A percentile compares a stretch with the other conserved stretches of the same genome.
Conservation (phyloP, 2,888 invertebrate species). For the Pyrrhosoma nymphula region DNA sequence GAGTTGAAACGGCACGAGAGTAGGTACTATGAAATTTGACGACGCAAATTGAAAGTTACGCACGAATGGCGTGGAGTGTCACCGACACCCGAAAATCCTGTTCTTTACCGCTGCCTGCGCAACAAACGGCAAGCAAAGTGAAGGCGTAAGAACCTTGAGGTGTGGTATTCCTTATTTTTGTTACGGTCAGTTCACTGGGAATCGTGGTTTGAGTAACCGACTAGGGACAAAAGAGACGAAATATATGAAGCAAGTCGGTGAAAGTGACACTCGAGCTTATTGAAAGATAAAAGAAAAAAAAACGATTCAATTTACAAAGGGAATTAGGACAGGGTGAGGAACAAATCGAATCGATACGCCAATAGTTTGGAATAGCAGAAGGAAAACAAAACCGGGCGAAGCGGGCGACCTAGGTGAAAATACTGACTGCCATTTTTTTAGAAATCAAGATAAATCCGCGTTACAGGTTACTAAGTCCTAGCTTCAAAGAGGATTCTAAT, state of each 20-base stretch:
- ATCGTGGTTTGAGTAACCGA: neutral
- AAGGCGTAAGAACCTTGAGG: neutral
- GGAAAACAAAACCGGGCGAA: neutral
- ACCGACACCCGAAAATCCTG: neutral
- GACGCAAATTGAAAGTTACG: neutral
- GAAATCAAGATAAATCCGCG: neutral
- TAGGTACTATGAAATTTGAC: neutral
- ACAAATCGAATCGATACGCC: neutral
- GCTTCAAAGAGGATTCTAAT: no score
- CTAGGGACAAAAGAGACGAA: neutral
- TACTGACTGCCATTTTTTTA: neutral
- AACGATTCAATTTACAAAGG: neutral
- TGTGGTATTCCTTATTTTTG: neutral
- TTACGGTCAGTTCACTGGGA: conserved; percentile 14
- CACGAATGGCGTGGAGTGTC: neutral
- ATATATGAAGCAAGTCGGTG: neutral
- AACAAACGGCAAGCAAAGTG: neutral
- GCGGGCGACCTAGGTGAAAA: neutral
- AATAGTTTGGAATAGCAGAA: neutral
- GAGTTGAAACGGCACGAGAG: no score
- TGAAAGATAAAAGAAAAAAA: neutral
- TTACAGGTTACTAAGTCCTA: neutral
- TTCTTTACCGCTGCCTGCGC: neutral
- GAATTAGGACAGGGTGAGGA: neutral
- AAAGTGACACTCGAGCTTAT: neutral